Base-by-base conservation (phyloP, 2,797 vertebrate species). In the Poecilia velifera region DNA sequence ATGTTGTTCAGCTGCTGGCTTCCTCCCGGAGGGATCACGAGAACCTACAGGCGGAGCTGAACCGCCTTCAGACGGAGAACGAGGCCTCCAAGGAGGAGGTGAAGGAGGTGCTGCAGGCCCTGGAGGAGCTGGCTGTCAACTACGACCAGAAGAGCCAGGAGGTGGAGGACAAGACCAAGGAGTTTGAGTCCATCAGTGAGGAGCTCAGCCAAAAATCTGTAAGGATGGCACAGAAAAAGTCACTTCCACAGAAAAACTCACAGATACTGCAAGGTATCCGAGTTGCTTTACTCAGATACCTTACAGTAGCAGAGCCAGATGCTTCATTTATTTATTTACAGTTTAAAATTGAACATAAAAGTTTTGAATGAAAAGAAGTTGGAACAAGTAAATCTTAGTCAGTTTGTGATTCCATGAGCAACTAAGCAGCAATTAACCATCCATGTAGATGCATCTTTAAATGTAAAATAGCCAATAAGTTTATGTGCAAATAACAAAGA, bases 71-170 rank as follows among this genome's bases (percentile, higher is more conserved):
- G 93, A 95, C 97, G 34, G 98, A 99, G 95, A 99, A 98, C 2
- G 98, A 99, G 86, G 98, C 98, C 3, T 98, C 98, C 81, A 99
- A 99, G 90, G 98, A 99, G 79, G 98, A 98, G 94, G 98, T 99
- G 85, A 99, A 99, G 91, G 98, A 99, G 91, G 98, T 99, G 84
- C 92, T 99, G 74, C 98, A 98, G 94, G 98, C 98, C 20, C 95
- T 99, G 87, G 98, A 98, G 90, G 98, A 99, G 88, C 96, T 99
- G 87, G 98, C 98, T 14, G 98, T 99, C 90, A 99, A 99, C 93
- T 99, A 99, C 12, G 98, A 99, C 90, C 98, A 99, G 92, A 99
- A 99, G 91, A 99, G 98, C 87, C 98, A 98, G 94, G 98, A 99
- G 95, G 98, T 98, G 89, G 98, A 99, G 94, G 97, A 99, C 75